Evolutionary conservation across 2,888 invertebrate genomes (phyloP).

Genomic region (Plusia festucae): DNA sequence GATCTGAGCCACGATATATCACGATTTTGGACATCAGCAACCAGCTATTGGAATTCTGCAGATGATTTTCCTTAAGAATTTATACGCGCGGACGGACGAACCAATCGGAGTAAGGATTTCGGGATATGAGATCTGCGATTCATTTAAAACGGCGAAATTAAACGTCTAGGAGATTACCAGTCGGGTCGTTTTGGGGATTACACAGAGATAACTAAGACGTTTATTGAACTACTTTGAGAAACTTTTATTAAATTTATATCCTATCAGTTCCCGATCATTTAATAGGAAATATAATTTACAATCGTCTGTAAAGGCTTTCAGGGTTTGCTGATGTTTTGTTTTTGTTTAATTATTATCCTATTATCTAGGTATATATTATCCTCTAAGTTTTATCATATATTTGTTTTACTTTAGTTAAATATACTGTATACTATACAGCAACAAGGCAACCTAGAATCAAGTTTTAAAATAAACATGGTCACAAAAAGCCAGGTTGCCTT

Average conservation of each 20-base stretch:
- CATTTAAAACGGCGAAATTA: conserved; percentile 82
- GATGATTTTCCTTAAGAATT: conserved; percentile 80
- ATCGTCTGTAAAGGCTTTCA: conserved; percentile 48
- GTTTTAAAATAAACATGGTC: conserved; percentile 15
- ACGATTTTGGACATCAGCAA: conserved; percentile 83
- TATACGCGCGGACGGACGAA: conserved; percentile 71
- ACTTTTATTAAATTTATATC: conserved; percentile 73
- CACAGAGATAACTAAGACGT: conserved; percentile 76
- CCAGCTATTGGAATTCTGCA: conserved; percentile 83
- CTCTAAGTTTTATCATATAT: conserved; percentile 22
- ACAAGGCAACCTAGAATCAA: not conserved
- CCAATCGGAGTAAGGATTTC: conserved; percentile 72
- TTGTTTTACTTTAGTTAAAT: conserved; percentile 16
- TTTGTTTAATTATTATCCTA: conserved; percentile 44
- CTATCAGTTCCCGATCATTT: conserved; percentile 64
- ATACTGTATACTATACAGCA: not conserved
- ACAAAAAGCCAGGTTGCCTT: conserved; percentile 27
- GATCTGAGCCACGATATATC: conserved; percentile 82
- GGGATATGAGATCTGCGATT: conserved; percentile 78
- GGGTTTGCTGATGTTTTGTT: conserved; percentile 41
- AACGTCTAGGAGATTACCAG: conserved; percentile 79
- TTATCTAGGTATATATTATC: too few relatives aligned
- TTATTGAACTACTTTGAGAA: conserved; percentile 75
- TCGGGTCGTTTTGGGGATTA: conserved; percentile 73
- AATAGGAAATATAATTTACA: conserved; percentile 69